Evolutionary conservation across 2,888 invertebrate genomes (phyloP), one percentile per base, ranked within the genome.

Genomic region (Iselma pallidipennis): DNA sequence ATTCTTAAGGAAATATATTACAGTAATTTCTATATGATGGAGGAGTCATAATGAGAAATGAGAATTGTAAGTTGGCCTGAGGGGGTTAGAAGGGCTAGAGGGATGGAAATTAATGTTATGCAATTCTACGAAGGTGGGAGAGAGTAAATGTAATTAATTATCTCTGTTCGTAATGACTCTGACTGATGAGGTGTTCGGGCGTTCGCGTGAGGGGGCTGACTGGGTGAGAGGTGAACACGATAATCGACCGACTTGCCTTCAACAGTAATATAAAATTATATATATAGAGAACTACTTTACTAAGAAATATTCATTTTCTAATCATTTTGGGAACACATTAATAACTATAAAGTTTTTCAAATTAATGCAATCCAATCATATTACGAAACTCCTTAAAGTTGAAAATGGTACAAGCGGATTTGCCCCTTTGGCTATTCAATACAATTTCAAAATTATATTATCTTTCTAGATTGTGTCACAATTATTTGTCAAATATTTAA

Each of bases 121-220:
- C 82, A 82, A 82, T 82, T 82, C 82, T 81, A 78, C 81, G 80
- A 81, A 81, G 84, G 83, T 82, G 83, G 83, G 83, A 82, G 81
- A 79, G 81, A 84, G 83, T 83, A 84, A 85, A 85, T 85, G 86
- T 85, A 86, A 86, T 85, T 85, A 85, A 85, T 85, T 85, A 85
- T 85, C 85, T 85, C 83, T 80, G 81, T 81, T 81, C 81, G 81
- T 85, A 85, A 85, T 85, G 85, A 86, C 85, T 85, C 85, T 85
- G 85, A 85, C 85, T 85, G 85, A 85, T 85, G 85, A 85, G 85
- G 81, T 82, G 81, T 81, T 81, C 79, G 78, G 79, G 77, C 76
- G 71, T 71, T 73, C 71, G 76, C 74, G 70, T 68, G 72, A 68
- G 70, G 67, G 67, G 66, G 67, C 55, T 42, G 58, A 59, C 48